Evolutionary conservation across 2,797 vertebrate genomes (phyloP).

Genomic region (Gastrophryne carolinensis): DNA sequence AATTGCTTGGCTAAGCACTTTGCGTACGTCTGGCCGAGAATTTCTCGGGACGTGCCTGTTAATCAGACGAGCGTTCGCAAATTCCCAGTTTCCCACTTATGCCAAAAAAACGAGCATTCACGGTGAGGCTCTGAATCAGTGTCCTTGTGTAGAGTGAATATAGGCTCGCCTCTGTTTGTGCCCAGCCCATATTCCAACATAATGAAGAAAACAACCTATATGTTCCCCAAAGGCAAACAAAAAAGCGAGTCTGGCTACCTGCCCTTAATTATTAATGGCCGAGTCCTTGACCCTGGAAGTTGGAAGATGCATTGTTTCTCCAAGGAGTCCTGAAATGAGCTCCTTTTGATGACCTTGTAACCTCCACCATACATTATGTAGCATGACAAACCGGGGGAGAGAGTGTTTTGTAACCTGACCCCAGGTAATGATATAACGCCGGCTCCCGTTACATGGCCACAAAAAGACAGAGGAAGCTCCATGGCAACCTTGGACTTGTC

Average conservation of each 20-base stretch:
- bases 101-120: no score
- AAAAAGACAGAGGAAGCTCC: not conserved
- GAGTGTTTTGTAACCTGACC: conserved; percentile 24
- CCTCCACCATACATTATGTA: conserved; percentile 45
- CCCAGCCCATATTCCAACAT: no score
- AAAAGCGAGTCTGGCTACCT: not conserved
- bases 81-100: no score
- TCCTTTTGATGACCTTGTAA: not conserved
- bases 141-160: no score
- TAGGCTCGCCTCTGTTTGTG: no score
- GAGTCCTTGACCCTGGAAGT: conserved; percentile 22
- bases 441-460: conserved; percentile 18
- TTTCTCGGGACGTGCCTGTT: no score
- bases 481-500: conserved; percentile 6
- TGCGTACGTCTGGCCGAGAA: no score
- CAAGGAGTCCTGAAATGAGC: not conserved
- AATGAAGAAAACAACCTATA: not conserved
- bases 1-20: no score
- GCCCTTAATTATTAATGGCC: conserved; percentile 7
- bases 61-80: no score
- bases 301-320: not conserved
- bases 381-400: conserved; percentile 26
- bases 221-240: no score
- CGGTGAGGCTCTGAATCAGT: no score
- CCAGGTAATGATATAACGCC: conserved; percentile 23